phyloP scores from a whole-genome alignment of 2,888 invertebrate species.

The Lydus trimaculatus region DNA sequence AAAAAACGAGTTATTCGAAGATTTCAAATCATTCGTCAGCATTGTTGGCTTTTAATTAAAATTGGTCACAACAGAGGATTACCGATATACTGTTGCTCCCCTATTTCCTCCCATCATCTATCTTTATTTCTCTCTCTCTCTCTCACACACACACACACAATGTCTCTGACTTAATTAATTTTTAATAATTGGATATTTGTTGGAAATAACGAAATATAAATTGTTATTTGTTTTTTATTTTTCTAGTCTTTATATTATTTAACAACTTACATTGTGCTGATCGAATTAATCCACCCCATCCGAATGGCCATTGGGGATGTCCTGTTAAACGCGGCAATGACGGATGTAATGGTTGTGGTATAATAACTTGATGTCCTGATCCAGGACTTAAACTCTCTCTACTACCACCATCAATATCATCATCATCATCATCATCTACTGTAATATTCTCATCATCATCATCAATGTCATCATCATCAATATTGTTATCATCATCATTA shows the following conservation, averaged over 20 bases:
- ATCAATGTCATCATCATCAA: conserved; percentile 57
- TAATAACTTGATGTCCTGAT: conserved; percentile 68
- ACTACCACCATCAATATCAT: conserved; percentile 58
- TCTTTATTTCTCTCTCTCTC: background rate
- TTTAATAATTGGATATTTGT: conserved; percentile 9
- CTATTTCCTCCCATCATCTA: background rate
- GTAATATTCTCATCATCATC: conserved; percentile 58
- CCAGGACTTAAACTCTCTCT: conserved; percentile 62
- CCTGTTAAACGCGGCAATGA: conserved; percentile 68
- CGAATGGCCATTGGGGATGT: conserved; percentile 69
- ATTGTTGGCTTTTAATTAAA: background rate
- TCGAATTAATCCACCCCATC: conserved; percentile 72
- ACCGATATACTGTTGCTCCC: background rate
- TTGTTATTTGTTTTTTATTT: too few species aligned
- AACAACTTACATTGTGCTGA: conserved; percentile 65
- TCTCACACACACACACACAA: background rate
- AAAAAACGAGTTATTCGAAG: background rate
- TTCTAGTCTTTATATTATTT: background rate
- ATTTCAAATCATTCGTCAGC: background rate
- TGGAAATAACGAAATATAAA: background rate
- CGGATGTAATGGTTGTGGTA: conserved; percentile 72
- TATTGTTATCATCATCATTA: conserved; percentile 42
- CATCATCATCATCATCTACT: conserved; percentile 52
- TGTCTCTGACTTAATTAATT: background rate
- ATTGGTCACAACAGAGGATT: background rate